Base-by-base conservation (phyloP, 2,888 invertebrate species). In the Holacanthella duospinosa region DNA sequence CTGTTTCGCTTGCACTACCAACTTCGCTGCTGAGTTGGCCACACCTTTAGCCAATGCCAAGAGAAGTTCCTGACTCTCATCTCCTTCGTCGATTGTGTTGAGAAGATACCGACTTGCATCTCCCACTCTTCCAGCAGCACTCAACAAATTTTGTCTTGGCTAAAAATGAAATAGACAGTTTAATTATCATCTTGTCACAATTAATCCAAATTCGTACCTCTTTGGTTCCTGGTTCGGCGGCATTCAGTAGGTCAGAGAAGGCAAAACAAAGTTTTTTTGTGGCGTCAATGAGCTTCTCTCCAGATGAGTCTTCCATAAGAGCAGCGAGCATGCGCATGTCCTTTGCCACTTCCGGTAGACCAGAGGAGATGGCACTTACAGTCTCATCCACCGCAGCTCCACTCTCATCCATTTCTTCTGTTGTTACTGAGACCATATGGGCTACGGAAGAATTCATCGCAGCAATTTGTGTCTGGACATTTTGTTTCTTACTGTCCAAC, bases 401-500 rank as follows among this genome's bases (percentile, higher is more conserved):
- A 76, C 94, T 92, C 78, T 96, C 95, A 9, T 95, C 89, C 73
- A 95, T 93, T 70, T 93, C 91, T 0, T 86, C 85, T 0, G 85
- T 86, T 0, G 93, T 93, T 63, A 90, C 81, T 0, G 93, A 93
- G 64, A 95, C 89, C 59, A 96, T 90, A 79, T 96, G 94, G 9
- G 99, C 99, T 0, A 97, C 99, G 62, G 97, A 97, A 0, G 97
- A 97, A 79, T 93, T 97, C 95, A 99, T 97, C 64, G 96, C 96
- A 3, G 96, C 96, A 74, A 99, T 88, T 78, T 97, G 93, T 60
- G 93, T 93, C 69, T 92, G 92, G 63, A 99, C 93, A 72, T 89
- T 93, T 80, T 97, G 96, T 78, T 93, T 92, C 78, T 91, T 91
- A 62, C 93, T 89, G 78, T 95, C 96, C 78, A 95, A 81, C 1